Evolutionary conservation across 2,888 invertebrate genomes (phyloP).

Genomic region (Oegoconia quadripuncta): DNA sequence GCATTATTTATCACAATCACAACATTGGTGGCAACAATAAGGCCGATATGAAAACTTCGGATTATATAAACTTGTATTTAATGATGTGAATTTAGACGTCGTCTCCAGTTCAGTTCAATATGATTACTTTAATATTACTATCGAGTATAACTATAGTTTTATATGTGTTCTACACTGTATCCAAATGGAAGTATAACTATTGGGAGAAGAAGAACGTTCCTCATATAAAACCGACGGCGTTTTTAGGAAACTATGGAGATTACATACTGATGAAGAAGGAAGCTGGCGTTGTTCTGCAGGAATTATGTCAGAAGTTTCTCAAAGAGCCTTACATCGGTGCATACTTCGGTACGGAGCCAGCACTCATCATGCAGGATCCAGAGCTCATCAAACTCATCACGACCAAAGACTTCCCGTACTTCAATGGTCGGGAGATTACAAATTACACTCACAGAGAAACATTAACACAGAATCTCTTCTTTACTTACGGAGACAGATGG

Average conservation of each 20-base stretch:
- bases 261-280: constrained; percentile 32
- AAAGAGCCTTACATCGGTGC: constrained; percentile 39
- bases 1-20: no score
- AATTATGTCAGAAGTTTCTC: constrained; percentile 34
- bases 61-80: no score
- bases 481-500: constrained; percentile 49
- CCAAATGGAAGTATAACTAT: constrained; percentile 34
- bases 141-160: constrained; percentile 23
- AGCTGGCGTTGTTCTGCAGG: constrained; percentile 18
- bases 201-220: constrained; percentile 48
- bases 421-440: constrained; percentile 31
- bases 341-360: constrained; percentile 38
- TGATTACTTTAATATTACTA: no score
- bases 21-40: no score
- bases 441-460: constrained; percentile 38
- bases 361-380: constrained; percentile 36
- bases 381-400: constrained; percentile 36
- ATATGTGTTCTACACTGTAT: constrained; percentile 3
- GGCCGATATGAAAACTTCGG: no score
- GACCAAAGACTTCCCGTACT: constrained; percentile 36
- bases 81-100: no score
- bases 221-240: constrained; percentile 29
- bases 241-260: constrained; percentile 50
- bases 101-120: no score
- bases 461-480: constrained; percentile 41